These are phyloP conservation scores for Marmota flaviventris DNA, from an alignment of 2,113 vertebrate genomes.

Conservation along the genomic window DNA sequence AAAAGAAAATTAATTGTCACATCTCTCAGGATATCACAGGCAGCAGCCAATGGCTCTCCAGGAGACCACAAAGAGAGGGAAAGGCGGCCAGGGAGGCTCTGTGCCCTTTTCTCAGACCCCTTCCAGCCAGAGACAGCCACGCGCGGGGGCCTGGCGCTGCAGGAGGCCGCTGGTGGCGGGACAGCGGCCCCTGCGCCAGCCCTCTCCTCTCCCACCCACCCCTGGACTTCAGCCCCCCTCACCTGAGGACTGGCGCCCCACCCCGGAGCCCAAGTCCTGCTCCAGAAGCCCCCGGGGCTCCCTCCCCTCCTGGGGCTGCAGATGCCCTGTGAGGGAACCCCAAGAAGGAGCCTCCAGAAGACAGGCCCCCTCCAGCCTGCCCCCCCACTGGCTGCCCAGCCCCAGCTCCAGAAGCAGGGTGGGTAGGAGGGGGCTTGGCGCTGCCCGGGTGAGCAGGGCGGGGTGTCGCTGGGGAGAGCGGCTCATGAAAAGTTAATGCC, in stretches of 20 bases:
- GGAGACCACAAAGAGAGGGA: constrained; percentile 87
- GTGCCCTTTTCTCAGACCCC: background rate
- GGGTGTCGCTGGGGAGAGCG: constrained; percentile 76
- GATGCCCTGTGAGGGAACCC: background rate
- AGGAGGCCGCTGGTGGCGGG: background rate
- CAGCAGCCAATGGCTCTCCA: constrained; percentile 95
- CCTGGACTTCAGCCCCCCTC: background rate
- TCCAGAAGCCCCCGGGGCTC: background rate
- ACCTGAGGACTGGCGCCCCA: background rate
- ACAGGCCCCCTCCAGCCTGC: background rate
- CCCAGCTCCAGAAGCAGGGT: background rate
- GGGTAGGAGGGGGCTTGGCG: background rate
- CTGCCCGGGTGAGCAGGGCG: constrained; percentile 72
- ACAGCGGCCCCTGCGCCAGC: too few relatives aligned
- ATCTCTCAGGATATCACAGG: constrained; percentile 99
- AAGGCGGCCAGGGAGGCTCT: constrained; percentile 41
- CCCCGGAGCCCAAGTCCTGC: background rate
- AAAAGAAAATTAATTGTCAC: constrained; percentile 99
- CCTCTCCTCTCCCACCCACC: background rate
- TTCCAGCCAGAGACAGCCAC: background rate
- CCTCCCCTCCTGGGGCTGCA: background rate
- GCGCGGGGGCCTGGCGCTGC: rapidly evolving
- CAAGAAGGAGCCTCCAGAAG: background rate
- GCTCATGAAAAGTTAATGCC: constrained; percentile 86
- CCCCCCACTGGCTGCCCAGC: background rate